Evolutionary conservation across 1,140 invertebrate species (phyloP).

Genomic region (Mercenaria mercenaria): DNA sequence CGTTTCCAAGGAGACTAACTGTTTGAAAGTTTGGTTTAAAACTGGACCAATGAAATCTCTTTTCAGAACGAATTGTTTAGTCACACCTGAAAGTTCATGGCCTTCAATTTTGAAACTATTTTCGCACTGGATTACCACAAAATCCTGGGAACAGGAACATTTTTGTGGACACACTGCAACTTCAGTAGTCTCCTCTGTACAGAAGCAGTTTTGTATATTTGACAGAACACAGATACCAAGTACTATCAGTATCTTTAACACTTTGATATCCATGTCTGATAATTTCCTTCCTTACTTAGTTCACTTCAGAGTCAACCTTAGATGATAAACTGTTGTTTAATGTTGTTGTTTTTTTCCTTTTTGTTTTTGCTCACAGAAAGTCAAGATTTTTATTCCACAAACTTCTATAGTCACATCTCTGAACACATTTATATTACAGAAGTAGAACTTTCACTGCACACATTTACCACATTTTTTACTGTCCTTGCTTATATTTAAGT

Average conservation of each 20-base stretch:
- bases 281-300: neutral
- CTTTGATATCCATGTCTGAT: neutral
- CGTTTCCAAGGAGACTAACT: constrained; percentile 17
- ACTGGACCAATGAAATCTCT: constrained; percentile 54
- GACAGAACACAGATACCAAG: constrained; percentile 17
- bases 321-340: too few species aligned
- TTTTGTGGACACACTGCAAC: constrained; percentile 11
- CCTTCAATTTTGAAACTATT: constrained; percentile 29
- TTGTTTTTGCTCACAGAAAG: too few species aligned
- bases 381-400: too few species aligned
- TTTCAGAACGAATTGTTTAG: constrained; percentile 31
- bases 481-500: neutral
- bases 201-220: constrained; percentile 11
- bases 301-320: too few species aligned
- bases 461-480: neutral
- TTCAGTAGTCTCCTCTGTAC: neutral
- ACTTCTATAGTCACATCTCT: too few species aligned
- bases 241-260: neutral
- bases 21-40: constrained; percentile 53
- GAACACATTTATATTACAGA: neutral
- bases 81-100: neutral
- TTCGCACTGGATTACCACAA: constrained; percentile 24
- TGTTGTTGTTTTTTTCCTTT: too few species aligned
- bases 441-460: neutral
- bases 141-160: constrained; percentile 36